A percentile compares a stretch with the other conserved stretches of the same genome.
phyloP scores from a whole-genome alignment of 2,888 invertebrate species.

The Rhamphomyia laevipes region DNA sequence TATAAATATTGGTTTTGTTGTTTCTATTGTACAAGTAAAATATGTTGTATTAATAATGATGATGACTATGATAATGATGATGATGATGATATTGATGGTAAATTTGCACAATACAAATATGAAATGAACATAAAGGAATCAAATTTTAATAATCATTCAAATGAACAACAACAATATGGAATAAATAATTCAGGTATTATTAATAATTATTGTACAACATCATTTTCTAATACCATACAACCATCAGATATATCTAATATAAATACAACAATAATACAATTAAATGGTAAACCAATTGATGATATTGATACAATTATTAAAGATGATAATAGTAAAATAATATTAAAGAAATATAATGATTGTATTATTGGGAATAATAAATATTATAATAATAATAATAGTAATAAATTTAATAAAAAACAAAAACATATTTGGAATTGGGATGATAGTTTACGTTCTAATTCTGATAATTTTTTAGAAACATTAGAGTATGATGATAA shows the following conservation, averaged over 20 bases:
- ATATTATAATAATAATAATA: not conserved
- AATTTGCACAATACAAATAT: conserved; percentile 28
- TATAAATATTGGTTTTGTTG: conserved; percentile 17
- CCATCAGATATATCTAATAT: no score
- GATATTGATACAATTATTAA: no score
- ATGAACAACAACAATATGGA: no score
- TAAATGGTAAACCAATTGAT: not conserved
- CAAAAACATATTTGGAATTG: conserved; percentile 26
- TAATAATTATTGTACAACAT: no score
- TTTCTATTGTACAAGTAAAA: conserved; percentile 11
- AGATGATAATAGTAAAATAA: not conserved
- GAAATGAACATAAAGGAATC: conserved; percentile 26
- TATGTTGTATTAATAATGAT: conserved; percentile 4
- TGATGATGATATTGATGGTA: conserved; percentile 32
- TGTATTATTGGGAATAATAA: not conserved
- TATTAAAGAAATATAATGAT: not conserved
- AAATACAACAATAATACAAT: not conserved
- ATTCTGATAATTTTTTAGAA: conserved; percentile 35
- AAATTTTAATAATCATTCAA: not conserved
- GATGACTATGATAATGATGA: conserved; percentile 18
- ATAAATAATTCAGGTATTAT: no score
- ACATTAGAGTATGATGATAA: conserved; percentile 30
- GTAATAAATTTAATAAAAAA: conserved; percentile 1
- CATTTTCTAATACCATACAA: no score
- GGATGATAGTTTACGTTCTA: conserved; percentile 35